Evolutionary conservation across 2,888 invertebrate genomes (phyloP), one percentile per base, ranked within the genome.

Genomic region (Pterostichus niger): DNA sequence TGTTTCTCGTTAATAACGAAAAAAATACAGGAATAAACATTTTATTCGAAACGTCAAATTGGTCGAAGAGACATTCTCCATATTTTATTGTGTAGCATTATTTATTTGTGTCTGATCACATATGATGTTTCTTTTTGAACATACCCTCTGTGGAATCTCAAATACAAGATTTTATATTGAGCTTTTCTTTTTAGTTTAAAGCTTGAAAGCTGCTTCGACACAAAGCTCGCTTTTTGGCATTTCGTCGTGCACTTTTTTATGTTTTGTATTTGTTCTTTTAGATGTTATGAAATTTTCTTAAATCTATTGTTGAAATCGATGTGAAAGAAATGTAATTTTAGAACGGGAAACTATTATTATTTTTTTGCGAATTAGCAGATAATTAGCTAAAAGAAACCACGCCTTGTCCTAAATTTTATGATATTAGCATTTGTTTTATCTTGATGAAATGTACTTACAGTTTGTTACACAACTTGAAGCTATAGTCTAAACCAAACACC

Each of bases 221-320:
- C 64, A 52, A 64, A 40, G 64, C 64, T 35, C 64, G 64, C 33
- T 33, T 64, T 61, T 64, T 64, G 64, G 35, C 64, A 64, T 52
- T 52, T 13, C 31, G 13, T 6, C n/a, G 40, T 33, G 6, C 4
- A 33, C 31, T 33, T 13, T 64, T 64, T 64, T 15, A 35, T 64
- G 64, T 64, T 64, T 64, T 35, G n/a, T n/a, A 35, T 52, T 52
- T 52, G 52, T 13, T 64, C 35, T 35, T 64, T 33, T 31, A 64
- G n/a, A 64, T 52, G 52, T 52, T 52, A 52, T 52, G 4, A 64
- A 13, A 64, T 64, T 64, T 64, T 31, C 31, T 64, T 64, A 64
- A 64, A 64, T 13, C 9, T 64, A 35, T 64, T 64, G 31, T 40
- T 0, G 35, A 40, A 31, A 35, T 40, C 40, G 40, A 64, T 64